Conservation (phyloP, 2,113 vertebrate genomes). For the Siniperca knerii region DNA sequence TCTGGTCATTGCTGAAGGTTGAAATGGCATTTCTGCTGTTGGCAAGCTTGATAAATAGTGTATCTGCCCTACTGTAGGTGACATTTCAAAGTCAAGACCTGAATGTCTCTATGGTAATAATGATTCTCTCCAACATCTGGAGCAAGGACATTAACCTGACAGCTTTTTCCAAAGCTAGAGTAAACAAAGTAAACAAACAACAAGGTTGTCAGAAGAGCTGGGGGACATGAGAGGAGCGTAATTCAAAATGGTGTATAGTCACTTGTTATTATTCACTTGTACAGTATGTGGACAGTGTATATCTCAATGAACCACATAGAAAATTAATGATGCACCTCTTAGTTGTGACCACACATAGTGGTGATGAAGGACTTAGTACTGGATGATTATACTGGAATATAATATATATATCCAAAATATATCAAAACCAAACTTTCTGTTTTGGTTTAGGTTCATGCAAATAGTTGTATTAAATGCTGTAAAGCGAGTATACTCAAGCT, state of each 20-base stretch:
- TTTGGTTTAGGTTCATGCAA: no score
- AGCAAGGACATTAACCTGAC: conserved; percentile 12
- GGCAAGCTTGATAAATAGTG: conserved; percentile 43
- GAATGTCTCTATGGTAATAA: conserved; percentile 48
- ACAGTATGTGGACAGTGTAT: background rate
- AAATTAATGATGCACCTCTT: background rate
- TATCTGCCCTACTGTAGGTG: conserved; percentile 9
- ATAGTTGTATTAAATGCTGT: no score
- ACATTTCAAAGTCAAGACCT: conserved; percentile 47
- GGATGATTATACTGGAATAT: no score
- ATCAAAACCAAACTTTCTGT: no score
- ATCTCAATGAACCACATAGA: background rate
- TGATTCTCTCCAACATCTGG: conserved; percentile 39
- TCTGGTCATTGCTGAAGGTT: conserved; percentile 30
- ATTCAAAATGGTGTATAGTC: background rate
- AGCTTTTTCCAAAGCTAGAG: background rate
- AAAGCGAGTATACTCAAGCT: no score
- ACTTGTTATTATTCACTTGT: background rate
- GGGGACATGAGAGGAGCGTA: background rate
- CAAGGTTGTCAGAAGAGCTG: background rate
- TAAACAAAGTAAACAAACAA: conserved; percentile 2
- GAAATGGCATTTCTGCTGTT: conserved; percentile 5
- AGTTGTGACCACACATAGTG: background rate
- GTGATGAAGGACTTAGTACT: background rate
- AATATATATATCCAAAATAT: no score